Evolutionary conservation across 1,140 invertebrate species (phyloP), one percentile per base, ranked within the genome.

Genomic region (Lerema accius): DNA sequence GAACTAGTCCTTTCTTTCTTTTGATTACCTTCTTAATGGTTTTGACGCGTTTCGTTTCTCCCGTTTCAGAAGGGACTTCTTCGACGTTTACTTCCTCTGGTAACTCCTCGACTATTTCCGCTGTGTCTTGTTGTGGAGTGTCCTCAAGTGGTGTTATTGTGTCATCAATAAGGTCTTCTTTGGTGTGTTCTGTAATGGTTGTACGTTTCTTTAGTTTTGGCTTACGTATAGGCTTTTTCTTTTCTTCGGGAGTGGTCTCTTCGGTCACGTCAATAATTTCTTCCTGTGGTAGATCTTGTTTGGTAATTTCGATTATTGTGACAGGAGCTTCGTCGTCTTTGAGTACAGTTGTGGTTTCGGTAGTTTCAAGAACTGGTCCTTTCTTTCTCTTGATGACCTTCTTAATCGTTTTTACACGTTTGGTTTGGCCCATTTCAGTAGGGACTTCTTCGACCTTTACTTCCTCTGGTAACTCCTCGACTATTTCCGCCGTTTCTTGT

Each of bases 271-370:
- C 90, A 64, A 35, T 9, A 0, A 65, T 48, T 50, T 69, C 67
- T n/a, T 65, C 46, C 15, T 0, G 62, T 55, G 3, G 59, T 14
- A 0, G 42, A 0, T 68, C 42, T 50, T 74, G 63, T 66, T 67
- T 63, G 48, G 78, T 67, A 43, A 84, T 28, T 40, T 69, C 66
- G 4, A 51, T 4, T 0, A 28, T 50, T 5, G 28, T 50, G 6
- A 37, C 11, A 0, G 45, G 3, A 15, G 43, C 14, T 64, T 64
- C 48, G 7, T 51, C 19, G 53, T 91, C 88, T 74, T 92, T 89
- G 77, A 92, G 83, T 43, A 91, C 71, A 14, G 91, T 91, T n/a
- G 88, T 83, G 53, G 91, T 88, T 82, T 92, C 89, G n/a, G 84
- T 91, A 1, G 87, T 80, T 75, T 91, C 80, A 62, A 90, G 65